A percentile compares a stretch with the other conserved stretches of the same genome.
Conservation (phyloP, 1,140 invertebrate species). For the Akabosia matsudoensis region DNA sequence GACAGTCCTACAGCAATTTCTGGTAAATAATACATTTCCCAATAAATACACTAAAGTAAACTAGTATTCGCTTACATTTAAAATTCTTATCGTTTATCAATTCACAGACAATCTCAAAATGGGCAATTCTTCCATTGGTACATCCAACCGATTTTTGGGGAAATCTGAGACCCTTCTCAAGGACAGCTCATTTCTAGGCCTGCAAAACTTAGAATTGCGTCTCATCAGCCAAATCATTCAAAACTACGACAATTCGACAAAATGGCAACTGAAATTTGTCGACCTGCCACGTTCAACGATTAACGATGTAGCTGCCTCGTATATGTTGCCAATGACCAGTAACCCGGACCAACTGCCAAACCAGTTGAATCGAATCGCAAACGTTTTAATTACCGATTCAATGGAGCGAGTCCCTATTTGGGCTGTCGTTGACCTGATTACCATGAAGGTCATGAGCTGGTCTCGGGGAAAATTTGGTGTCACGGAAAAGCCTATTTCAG, state of each 20-base stretch:
- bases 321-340: neutral
- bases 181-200: neutral
- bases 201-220: neutral
- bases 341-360: neutral
- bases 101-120: too few relatives aligned
- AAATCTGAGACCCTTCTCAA: too few relatives aligned
- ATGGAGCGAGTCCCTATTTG: neutral
- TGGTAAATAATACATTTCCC: neutral
- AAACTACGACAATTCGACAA: neutral
- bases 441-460: neutral
- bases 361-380: neutral
- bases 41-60: neutral
- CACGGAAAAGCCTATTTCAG: neutral
- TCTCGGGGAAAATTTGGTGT: neutral
- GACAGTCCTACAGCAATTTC: neutral
- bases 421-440: neutral
- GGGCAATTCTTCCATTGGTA: too few relatives aligned
- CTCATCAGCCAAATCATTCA: neutral
- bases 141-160: too few relatives aligned
- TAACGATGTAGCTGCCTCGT: neutral
- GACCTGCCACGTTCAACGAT: neutral
- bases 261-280: slow-evolving; percentile 2
- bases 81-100: too few relatives aligned
- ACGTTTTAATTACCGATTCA: neutral
- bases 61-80: neutral